Base-by-base conservation (phyloP, 2,797 vertebrate genomes). In the Acanthurus tractus region DNA sequence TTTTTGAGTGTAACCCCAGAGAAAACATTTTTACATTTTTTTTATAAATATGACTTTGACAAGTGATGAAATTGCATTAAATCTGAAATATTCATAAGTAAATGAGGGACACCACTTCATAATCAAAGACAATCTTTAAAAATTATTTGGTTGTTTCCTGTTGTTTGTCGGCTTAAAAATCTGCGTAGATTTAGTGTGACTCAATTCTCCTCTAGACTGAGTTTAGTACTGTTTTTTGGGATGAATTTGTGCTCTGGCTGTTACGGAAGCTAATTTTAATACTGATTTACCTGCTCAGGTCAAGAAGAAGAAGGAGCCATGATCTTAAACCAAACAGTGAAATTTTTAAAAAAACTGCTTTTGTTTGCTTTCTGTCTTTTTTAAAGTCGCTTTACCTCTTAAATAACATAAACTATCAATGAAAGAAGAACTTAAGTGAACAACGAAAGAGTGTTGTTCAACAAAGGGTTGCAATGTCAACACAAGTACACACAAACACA, bases 201-300 rank as follows among this genome's bases (percentile, higher is more conserved):
- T 79, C 64, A 72, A 67, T 78, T 34, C 25, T 76, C 55, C 45
- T 1, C 20, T 56, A 25, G 22, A 40, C 57, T 3, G 3, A 59
- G 23, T 29, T 57, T 6, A 70, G 49, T 54, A 18, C 38, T 54
- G 49, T 20, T 56, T 55, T 70, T 63, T 56, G 63, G 20, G 29
- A 22, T 50, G 29, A 66, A 56, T 56, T 54, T 71, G 48, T 29
- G 42, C n/a, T n/a, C 23, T 84, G 76, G 42, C 78, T 63, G 8
- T 3, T 0, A 23, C 63, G 15, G 18, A 23, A 70, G 57, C 8
- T 17, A 0, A 4, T 58, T 74, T 74, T 53, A 53, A 74, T 76
- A 49, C 42, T 45, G 7, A 46, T 34, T 74, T 13, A 50, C 12
- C 64, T n/a, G n/a, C n/a, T n/a, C 75, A 61, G 40, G 56, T 61